A percentile compares a stretch with the other conserved stretches of the same genome.
These are phyloP conservation scores for Liparis tanakae DNA, from an alignment of 2,797 vertebrate species.

Conservation along the genomic window DNA sequence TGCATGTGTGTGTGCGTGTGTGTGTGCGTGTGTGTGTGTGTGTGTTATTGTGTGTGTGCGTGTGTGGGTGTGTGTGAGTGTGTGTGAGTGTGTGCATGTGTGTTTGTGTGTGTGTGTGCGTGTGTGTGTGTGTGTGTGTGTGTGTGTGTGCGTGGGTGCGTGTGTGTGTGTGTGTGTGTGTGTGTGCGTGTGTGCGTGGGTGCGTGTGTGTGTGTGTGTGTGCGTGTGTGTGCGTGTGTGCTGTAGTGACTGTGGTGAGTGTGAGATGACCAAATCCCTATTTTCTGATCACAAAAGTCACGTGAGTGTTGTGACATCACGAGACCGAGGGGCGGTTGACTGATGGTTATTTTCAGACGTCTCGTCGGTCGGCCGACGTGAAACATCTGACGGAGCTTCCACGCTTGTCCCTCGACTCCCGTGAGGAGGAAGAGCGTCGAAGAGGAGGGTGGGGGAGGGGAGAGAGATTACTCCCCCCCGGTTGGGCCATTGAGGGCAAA, in stretches of 20 bases:
- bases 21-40: no score
- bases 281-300: not conserved
- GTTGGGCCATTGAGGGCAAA: constrained; percentile 47
- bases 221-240: not conserved
- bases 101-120: not conserved
- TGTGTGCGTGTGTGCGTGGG: no score
- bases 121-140: not conserved
- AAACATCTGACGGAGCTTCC: constrained; percentile 13
- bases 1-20: not conserved
- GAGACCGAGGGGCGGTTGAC: not conserved
- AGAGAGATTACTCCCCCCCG: constrained; percentile 49
- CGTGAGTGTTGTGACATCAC: not conserved
- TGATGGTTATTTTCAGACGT: not conserved
- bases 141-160: no score
- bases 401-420: constrained; percentile 7
- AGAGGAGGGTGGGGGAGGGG: constrained; percentile 14
- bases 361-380: not conserved
- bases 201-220: not conserved
- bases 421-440: not conserved
- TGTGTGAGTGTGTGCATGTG: no score
- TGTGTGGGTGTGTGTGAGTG: no score
- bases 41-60: not conserved
- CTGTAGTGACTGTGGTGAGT: not conserved
- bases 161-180: no score
- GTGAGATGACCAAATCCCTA: not conserved